Evolutionary conservation across 2,797 vertebrate species (phyloP).

Genomic region (Liasis olivaceus): DNA sequence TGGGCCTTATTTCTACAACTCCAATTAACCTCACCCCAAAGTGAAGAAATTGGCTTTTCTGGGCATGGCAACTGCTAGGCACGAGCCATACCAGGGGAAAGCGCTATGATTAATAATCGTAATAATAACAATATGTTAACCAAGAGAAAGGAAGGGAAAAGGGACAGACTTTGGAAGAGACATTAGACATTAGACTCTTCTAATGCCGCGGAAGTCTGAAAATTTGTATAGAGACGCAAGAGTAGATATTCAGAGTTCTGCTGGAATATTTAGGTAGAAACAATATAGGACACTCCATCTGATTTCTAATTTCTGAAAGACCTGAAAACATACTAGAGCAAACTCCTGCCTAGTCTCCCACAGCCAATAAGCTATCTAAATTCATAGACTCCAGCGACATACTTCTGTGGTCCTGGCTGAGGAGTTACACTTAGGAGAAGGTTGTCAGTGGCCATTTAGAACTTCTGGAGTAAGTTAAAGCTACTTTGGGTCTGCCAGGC

Average conservation of each 20-base stretch:
- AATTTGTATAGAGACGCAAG: slow-evolving; percentile 69
- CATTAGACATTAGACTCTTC: slow-evolving; percentile 52
- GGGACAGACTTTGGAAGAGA: slow-evolving; percentile 44
- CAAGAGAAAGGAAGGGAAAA: slow-evolving; percentile 66
- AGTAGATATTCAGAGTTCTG: slow-evolving; percentile 73
- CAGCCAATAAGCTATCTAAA: slow-evolving; percentile 85
- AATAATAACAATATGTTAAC: slow-evolving; percentile 62
- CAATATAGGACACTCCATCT: slow-evolving; percentile 63
- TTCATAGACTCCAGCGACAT: slow-evolving; percentile 79
- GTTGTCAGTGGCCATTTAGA: slow-evolving; percentile 59
- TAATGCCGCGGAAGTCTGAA: slow-evolving; percentile 77
- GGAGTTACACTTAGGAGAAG: slow-evolving; percentile 71
- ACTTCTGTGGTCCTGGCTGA: slow-evolving; percentile 75
- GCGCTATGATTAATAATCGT: slow-evolving; percentile 18
- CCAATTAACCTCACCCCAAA: slow-evolving; percentile 75
- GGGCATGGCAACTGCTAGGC: slow-evolving; percentile 63
- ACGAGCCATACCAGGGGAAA: slow-evolving; percentile 73
- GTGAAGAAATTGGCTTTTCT: slow-evolving; percentile 62
- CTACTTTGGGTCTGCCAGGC: slow-evolving; percentile 61
- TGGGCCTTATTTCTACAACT: slow-evolving; percentile 77
- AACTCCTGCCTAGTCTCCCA: slow-evolving; percentile 77
- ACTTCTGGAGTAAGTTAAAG: slow-evolving; percentile 63
- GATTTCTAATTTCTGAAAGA: slow-evolving; percentile 73
- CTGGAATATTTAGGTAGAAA: slow-evolving; percentile 56
- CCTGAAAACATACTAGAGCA: slow-evolving; percentile 73